Conservation (phyloP, 2,113 vertebrate species). For the Spea bombifrons region DNA sequence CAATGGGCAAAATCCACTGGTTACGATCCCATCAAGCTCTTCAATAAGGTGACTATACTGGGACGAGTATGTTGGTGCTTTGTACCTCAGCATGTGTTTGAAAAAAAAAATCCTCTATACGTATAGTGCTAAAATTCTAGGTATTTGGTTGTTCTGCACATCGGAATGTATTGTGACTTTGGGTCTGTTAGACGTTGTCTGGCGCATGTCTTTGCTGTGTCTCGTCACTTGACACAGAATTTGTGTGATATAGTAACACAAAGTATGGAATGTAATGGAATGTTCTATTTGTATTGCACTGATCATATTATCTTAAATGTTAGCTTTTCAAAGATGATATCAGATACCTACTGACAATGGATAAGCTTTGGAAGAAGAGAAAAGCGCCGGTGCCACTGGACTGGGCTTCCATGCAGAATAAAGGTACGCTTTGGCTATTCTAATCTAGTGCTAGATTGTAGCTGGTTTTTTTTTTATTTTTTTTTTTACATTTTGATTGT, state of each 20-base stretch:
- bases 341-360: constrained; percentile 93
- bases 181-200: too few species aligned
- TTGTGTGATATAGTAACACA: too few species aligned
- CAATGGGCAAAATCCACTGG: constrained; percentile 94
- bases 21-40: constrained; percentile 88
- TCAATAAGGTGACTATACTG: constrained; percentile 83
- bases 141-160: too few species aligned
- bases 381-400: constrained; percentile 90
- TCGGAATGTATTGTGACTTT: too few species aligned
- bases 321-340: constrained; percentile 98
- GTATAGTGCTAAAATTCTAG: too few species aligned
- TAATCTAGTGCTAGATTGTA: neutral
- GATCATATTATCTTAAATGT: constrained; percentile 22
- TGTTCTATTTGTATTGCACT: neutral
- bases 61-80: too few species aligned
- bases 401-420: constrained; percentile 82
- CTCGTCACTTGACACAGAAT: too few species aligned
- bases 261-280: too few species aligned
- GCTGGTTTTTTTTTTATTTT: neutral
- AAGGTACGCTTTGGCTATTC: constrained; percentile 63
- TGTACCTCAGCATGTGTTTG: too few species aligned
- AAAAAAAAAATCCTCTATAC: too few species aligned
- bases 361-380: constrained; percentile 97
- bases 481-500: neutral
- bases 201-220: too few species aligned